Evolutionary conservation across 2,797 vertebrate species (phyloP), one percentile per base, ranked within the genome.

Genomic region (Anisognathus igniventris): DNA sequence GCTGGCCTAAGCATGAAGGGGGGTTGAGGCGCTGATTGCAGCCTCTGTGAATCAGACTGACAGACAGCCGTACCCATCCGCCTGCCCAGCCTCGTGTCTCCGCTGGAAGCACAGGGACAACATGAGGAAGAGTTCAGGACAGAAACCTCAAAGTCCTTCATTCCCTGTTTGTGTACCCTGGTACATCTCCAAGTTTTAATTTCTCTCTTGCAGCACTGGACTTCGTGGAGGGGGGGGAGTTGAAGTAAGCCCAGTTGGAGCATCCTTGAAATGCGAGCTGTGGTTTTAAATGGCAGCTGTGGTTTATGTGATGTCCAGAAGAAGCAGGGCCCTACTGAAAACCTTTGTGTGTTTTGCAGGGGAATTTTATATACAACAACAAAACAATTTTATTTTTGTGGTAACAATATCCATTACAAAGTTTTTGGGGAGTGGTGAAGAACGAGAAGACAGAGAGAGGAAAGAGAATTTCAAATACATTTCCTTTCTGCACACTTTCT

Each of bases 391-490:
- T 40, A 4, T 50, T 87, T 92, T 85, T 94, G 76, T 77, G 62
- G 45, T 62, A 89, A 33, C 48, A 53, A 88, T 42, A 73, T 72
- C 72, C 66, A 39, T 60, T 66, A 77, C 73, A 76, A 91, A 94
- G 64, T 77, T 92, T 95, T 95, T 74, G 84, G 72, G 28, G 35
- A 83, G 54, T 28, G 47, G 13, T 73, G 71, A 92, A 92, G 81
- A 91, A 51, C 3, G 51, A 70, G 68, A 53, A 73, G 80, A 56
- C 40, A 66, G 30, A 95, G 31, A 95, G 78, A 88, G n/a, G 74
- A 93, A 80, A 51, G 35, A 89, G 75, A 93, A 75, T n/a, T 79
- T 61, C 47, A 58, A 37, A 80, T 31, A 68, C 8, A 39, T 86
- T 92, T 78, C 35, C 40, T 74, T 95, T 73, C 71, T 91, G 44